A percentile compares a stretch with the other conserved stretches of the same genome.
These are phyloP conservation scores for Petrocephalus zakoni DNA, from an alignment of 2,113 vertebrate species.

Conservation along the genomic window DNA sequence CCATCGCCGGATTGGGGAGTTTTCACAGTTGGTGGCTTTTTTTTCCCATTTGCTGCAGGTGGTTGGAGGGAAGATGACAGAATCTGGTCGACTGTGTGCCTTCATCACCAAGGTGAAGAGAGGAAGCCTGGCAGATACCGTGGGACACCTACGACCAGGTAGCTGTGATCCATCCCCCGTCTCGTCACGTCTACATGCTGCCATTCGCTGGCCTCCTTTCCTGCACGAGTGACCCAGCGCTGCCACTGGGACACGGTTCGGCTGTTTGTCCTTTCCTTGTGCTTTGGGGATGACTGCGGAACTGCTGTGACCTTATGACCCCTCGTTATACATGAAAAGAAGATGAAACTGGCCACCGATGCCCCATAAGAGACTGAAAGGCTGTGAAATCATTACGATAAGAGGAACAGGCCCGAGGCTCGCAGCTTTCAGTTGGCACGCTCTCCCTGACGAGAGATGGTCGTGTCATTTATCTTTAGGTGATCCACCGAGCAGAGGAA, in stretches of 20 bases:
- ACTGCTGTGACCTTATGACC: no score
- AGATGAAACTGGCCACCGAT: no score
- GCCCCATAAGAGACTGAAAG: neutral
- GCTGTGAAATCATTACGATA: neutral
- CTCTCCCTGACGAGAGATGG: neutral
- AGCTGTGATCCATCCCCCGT: slow-evolving; percentile 16
- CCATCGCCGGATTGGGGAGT: neutral
- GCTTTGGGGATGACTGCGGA: no score
- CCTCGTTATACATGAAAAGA: no score
- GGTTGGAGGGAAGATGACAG: slow-evolving; percentile 94
- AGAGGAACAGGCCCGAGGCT: neutral
- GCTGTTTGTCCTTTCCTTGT: no score
- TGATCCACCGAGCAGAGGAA: neutral
- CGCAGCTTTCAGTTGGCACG: neutral
- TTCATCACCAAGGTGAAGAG: slow-evolving; percentile 98
- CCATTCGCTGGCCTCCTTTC: neutral
- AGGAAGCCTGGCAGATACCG: slow-evolving; percentile 94
- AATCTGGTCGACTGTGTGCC: slow-evolving; percentile 90
- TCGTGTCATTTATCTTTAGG: neutral
- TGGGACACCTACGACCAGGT: slow-evolving; percentile 95
- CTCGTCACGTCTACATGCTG: neutral
- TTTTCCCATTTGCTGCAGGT: slow-evolving; percentile 68
- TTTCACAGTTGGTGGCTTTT: neutral
- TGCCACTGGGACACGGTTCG: no score
- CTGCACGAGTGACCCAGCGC: neutral